Percentiles rank a stretch among this genome's conserved stretches.
These are phyloP conservation scores for Drosophila ficusphila DNA, from an alignment of 1,140 invertebrate genomes.

Conservation along the genomic window DNA sequence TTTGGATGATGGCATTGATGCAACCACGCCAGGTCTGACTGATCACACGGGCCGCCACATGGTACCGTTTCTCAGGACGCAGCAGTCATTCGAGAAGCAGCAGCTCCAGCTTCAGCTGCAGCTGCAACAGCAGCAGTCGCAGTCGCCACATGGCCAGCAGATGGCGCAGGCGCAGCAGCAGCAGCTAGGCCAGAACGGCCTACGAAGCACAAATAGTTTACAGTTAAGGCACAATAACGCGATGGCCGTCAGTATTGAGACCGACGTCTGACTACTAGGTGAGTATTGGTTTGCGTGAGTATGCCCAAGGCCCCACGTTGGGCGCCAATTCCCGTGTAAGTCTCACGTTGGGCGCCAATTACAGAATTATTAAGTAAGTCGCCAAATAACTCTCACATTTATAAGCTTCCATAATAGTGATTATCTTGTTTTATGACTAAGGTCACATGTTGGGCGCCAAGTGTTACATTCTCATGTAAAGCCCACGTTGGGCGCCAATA, in stretches of 20 bases:
- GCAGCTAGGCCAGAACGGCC: constrained; percentile 84
- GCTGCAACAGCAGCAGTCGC: constrained; percentile 64
- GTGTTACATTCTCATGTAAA: no score
- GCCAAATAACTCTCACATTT: background rate
- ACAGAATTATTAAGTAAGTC: no score
- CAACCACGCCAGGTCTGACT: constrained; percentile 88
- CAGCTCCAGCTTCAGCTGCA: constrained; percentile 75
- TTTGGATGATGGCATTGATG: constrained; percentile 94
- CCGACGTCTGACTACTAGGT: constrained; percentile 98
- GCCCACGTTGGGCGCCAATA: no score
- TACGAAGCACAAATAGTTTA: constrained; percentile 90
- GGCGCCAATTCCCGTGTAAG: background rate
- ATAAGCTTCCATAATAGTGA: background rate
- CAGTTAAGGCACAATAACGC: constrained; percentile 93
- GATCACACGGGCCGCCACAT: constrained; percentile 83
- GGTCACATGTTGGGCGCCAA: no score
- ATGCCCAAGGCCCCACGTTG: background rate
- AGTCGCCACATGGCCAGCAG: constrained; percentile 40
- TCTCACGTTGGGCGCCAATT: background rate
- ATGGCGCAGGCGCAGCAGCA: constrained; percentile 57
- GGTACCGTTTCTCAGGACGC: constrained; percentile 84
- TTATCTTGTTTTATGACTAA: background rate
- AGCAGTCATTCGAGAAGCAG: constrained; percentile 83
- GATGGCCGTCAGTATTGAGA: constrained; percentile 94
- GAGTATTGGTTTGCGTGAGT: constrained; percentile 72